Evolutionary conservation across 2,113 vertebrate species (phyloP).

Genomic region (Mugil cephalus): DNA sequence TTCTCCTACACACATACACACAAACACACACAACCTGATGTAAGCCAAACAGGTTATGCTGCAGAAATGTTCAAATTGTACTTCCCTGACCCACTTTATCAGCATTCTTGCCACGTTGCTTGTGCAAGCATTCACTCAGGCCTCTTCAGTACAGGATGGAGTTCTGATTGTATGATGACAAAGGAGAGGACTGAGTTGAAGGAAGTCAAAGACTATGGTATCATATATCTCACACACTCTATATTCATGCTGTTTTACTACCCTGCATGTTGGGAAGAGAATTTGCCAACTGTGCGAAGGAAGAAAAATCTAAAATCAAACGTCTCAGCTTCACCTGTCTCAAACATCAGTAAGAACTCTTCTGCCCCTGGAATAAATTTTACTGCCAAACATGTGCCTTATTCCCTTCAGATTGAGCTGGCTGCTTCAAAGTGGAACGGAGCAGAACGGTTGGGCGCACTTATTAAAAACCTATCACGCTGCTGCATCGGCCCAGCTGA

Average conservation of each 20-base stretch:
- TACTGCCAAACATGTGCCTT: conserved; percentile 4
- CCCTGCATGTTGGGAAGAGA: conserved; percentile 11
- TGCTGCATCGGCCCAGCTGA: conserved; percentile 45
- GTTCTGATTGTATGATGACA: conserved; percentile 17
- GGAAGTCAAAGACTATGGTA: background rate
- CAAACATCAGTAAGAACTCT: conserved; percentile 40
- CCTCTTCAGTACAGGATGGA: conserved; percentile 19
- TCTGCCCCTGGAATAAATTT: conserved; percentile 45
- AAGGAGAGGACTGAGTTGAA: background rate
- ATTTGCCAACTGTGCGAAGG: conserved; percentile 3
- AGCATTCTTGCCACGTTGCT: conserved; percentile 38
- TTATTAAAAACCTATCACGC: conserved; percentile 67
- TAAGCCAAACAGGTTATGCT: conserved; percentile 55
- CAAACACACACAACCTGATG: conserved; percentile 24
- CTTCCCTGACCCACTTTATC: conserved; percentile 64
- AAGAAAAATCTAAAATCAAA: conserved; percentile 31
- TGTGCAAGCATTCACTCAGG: conserved; percentile 29
- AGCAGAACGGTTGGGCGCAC: conserved; percentile 27
- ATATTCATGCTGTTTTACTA: conserved; percentile 53
- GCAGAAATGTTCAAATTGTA: conserved; percentile 60
- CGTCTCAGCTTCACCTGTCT: conserved; percentile 39
- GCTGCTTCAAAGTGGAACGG: conserved; percentile 55
- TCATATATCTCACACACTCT: conserved; percentile 9
- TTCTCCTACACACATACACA: background rate
- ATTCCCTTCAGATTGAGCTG: conserved; percentile 29